These are phyloP conservation scores for Xenopus borealis DNA, from an alignment of 2,113 vertebrate species.

Conservation along the genomic window DNA sequence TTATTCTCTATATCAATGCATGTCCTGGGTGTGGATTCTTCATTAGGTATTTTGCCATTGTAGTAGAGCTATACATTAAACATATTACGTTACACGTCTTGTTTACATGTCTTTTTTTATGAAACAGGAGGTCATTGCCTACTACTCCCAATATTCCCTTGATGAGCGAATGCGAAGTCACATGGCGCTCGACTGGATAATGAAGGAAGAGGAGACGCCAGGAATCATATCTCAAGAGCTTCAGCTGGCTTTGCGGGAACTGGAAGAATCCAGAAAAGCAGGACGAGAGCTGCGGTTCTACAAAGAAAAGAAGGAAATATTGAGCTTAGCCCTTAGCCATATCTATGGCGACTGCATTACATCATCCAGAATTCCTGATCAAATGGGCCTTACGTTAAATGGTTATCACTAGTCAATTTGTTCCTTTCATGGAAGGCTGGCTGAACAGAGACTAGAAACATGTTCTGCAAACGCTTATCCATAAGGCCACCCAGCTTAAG, in stretches of 20 bases:
- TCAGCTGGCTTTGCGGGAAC: slow-evolving; percentile 63
- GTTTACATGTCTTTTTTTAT: slow-evolving; percentile 42
- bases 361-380: slow-evolving; percentile 53
- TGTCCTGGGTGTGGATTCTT: too few relatives aligned
- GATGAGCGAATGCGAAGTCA: slow-evolving; percentile 74
- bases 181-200: slow-evolving; percentile 78
- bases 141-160: slow-evolving; percentile 71
- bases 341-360: slow-evolving; percentile 56
- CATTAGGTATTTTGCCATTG: too few relatives aligned
- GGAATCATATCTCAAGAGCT: slow-evolving; percentile 72
- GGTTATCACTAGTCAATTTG: slow-evolving; percentile 53
- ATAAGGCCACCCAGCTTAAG: slow-evolving; percentile 10
- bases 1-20: too few relatives aligned
- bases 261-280: slow-evolving; percentile 67
- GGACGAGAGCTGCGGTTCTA: slow-evolving; percentile 75
- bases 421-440: slow-evolving; percentile 6
- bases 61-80: too few relatives aligned
- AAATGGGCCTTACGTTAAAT: slow-evolving; percentile 54
- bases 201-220: slow-evolving; percentile 64
- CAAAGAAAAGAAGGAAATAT: slow-evolving; percentile 77
- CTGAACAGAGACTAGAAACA: slow-evolving; percentile 2
- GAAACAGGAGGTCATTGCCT: slow-evolving; percentile 73
- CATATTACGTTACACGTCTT: background rate
- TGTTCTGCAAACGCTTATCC: slow-evolving; percentile 7
- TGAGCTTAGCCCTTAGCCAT: slow-evolving; percentile 70